Conservation (phyloP, 2,113 vertebrate species). For the Sisor rabdophorus region DNA sequence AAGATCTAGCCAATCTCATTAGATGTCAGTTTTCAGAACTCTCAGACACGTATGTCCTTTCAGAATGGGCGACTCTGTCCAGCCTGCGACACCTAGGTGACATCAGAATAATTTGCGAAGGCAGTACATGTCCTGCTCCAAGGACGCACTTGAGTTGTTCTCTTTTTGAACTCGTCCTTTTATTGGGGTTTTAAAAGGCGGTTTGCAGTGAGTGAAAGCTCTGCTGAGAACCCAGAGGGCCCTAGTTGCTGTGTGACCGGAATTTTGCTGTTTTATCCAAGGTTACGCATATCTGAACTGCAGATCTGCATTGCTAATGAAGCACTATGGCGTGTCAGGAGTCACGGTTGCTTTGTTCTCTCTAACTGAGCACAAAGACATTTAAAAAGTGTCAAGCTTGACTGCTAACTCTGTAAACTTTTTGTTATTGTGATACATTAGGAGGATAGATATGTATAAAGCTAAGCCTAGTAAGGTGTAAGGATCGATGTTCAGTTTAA, state of each 20-base stretch:
- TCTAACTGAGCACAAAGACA: background rate
- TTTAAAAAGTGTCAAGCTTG: background rate
- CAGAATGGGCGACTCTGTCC: slow-evolving; percentile 7
- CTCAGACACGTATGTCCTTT: background rate
- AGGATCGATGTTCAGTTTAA: background rate
- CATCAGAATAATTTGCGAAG: slow-evolving; percentile 28
- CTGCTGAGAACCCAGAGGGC: slow-evolving; percentile 42
- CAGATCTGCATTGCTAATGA: slow-evolving; percentile 41
- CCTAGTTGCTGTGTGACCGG: slow-evolving; percentile 40
- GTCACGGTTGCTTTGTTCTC: slow-evolving; percentile 16
- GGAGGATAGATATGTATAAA: no score
- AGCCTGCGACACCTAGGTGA: slow-evolving; percentile 22
- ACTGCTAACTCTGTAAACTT: background rate
- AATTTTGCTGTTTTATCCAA: slow-evolving; percentile 42
- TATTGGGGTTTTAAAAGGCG: slow-evolving; percentile 46
- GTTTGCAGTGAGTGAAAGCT: slow-evolving; percentile 48
- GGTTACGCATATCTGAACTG: slow-evolving; percentile 40
- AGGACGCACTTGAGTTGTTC: slow-evolving; percentile 44
- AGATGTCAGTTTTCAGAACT: background rate
- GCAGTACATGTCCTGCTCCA: slow-evolving; percentile 30
- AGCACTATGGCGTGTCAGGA: slow-evolving; percentile 15
- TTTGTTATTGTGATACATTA: background rate
- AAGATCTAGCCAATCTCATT: no score
- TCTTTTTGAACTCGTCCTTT: slow-evolving; percentile 46
- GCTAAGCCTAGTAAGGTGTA: background rate